Base-by-base conservation (phyloP, 2,113 vertebrate genomes). In the Salvator merianae region DNA sequence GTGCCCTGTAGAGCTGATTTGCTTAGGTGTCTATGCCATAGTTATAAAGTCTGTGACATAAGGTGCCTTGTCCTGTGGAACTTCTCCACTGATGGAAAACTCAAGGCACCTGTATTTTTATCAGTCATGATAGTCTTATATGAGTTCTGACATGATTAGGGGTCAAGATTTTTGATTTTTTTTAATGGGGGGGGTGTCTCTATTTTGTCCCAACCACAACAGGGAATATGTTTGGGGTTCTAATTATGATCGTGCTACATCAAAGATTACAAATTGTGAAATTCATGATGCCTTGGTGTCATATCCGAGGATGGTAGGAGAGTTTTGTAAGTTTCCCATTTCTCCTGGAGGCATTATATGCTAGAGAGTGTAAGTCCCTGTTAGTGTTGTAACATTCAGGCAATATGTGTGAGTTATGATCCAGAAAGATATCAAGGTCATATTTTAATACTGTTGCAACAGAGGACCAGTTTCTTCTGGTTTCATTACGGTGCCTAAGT, bases 281-380 rank as follows among this genome's bases (percentile, higher is more conserved):
- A 92, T 75, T 26, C 10, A 8, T 77, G 63, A 16, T 92, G 89
- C 90, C 88, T 93, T 82, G 91, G 77, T 79, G 93, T 87, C 87
- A 82, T 79, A 86, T 65, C 90, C 85, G 79, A 72, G 90, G 79
- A 91, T 73, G 13, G 84, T 88, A 85, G 90, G 90, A n/a, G 74
- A 40, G 1, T 88, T 92, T 93, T 88, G 86, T 91, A 78, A 89
- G 73, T 72, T 88, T 83, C 65, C 70, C 82, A 85, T 87, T 92
- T 92, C 88, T 91, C 87, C 85, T 65, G 87, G 40, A 89, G 89
- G 91, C 76, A 80, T 82, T 84, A 87, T 87, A 71, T 88, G 86
- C 88, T 90, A 73, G 79, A 84, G 91, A 91, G 91, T 79, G 88
- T 90, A 89, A 93, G 85, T 92, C 88, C 91, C 82, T 83, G 90